Conservation (phyloP, 1,140 invertebrate genomes). For the Grapholita molesta region DNA sequence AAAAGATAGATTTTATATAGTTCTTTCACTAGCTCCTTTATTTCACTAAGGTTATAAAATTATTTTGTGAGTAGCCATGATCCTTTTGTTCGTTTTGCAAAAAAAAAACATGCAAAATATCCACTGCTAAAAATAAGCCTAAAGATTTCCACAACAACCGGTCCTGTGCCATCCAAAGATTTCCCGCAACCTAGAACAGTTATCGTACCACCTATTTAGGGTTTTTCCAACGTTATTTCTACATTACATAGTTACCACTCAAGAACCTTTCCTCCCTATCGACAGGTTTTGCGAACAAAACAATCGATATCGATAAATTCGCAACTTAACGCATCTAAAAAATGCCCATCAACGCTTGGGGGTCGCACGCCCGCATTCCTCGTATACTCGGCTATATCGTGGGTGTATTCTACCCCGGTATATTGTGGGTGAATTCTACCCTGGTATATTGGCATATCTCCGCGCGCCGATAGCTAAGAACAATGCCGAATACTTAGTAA, state of each 20-base stretch:
- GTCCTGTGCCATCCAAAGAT: too few relatives aligned
- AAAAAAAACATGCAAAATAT: too few relatives aligned
- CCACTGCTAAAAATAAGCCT: too few relatives aligned
- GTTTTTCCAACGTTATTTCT: too few relatives aligned
- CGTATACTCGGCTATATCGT: not conserved
- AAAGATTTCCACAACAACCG: too few relatives aligned
- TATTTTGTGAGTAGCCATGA: too few relatives aligned
- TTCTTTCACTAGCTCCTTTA: too few relatives aligned
- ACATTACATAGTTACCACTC: not conserved
- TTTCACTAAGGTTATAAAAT: too few relatives aligned
- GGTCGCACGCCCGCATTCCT: constrained; percentile 8
- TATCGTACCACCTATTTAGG: too few relatives aligned
- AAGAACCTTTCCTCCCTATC: not conserved
- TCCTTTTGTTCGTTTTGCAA: too few relatives aligned
- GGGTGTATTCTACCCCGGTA: not conserved
- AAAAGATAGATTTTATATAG: too few relatives aligned
- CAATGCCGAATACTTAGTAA: constrained; percentile 12
- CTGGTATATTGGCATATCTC: constrained; percentile 10
- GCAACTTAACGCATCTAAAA: not conserved
- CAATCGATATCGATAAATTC: not conserved
- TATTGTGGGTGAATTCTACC: not conserved
- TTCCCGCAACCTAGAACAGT: too few relatives aligned
- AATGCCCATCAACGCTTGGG: not conserved
- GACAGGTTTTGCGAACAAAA: not conserved
- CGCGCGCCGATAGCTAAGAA: constrained; percentile 11